Evolutionary conservation across 2,888 invertebrate species (phyloP).

Genomic region (Litoditis marina): DNA sequence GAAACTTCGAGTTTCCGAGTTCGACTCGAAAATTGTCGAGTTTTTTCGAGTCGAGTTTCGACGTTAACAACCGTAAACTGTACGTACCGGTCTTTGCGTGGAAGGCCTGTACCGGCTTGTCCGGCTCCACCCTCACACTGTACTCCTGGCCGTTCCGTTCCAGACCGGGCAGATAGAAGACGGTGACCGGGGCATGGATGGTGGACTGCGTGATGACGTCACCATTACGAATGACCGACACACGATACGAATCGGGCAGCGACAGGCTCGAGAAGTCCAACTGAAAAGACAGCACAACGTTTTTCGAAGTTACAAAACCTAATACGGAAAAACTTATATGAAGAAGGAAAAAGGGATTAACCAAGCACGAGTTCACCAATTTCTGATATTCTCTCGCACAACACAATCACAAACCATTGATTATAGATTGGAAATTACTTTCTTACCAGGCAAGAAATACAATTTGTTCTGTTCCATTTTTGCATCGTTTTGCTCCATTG

Average conservation of each 20-base stretch:
- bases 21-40: too few relatives aligned
- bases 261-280: slow-evolving; percentile 8
- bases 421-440: too few relatives aligned
- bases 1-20: too few relatives aligned
- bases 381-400: too few relatives aligned
- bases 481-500: neutral
- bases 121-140: slow-evolving; percentile 35
- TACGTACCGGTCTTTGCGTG: slow-evolving; percentile 28
- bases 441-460: neutral
- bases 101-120: slow-evolving; percentile 27
- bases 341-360: neutral
- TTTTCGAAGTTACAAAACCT: neutral
- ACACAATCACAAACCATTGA: too few relatives aligned
- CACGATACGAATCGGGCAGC: slow-evolving; percentile 7
- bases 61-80: too few relatives aligned
- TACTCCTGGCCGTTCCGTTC: slow-evolving; percentile 29
- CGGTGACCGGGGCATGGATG: slow-evolving; percentile 27
- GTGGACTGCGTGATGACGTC: slow-evolving; percentile 18
- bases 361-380: too few relatives aligned
- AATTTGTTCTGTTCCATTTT: neutral
- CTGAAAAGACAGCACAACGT: neutral
- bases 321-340: neutral
- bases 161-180: slow-evolving; percentile 28
- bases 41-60: too few relatives aligned
- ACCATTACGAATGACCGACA: slow-evolving; percentile 11